phyloP scores from a whole-genome alignment of 2,113 vertebrate genomes.

The Xiphorhynchus elegans region DNA sequence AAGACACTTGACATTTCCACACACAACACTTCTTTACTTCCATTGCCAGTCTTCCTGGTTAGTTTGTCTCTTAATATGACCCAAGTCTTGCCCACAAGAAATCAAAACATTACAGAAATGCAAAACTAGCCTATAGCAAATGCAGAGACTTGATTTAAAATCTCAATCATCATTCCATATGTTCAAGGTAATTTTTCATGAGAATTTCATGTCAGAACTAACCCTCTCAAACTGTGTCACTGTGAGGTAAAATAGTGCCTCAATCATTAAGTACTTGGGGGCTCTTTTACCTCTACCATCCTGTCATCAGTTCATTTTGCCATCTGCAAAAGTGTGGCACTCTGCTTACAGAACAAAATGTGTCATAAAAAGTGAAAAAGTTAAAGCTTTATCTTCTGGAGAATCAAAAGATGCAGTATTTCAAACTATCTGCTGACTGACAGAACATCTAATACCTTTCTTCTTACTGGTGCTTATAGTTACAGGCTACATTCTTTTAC shows the following conservation, averaged over 20 bases:
- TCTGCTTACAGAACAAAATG: background rate
- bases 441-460: background rate
- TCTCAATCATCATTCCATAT: background rate
- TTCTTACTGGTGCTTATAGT: background rate
- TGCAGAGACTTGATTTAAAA: background rate
- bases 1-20: background rate
- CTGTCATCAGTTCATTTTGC: background rate
- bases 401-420: background rate
- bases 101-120: background rate
- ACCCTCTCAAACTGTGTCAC: background rate
- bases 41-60: background rate
- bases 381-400: background rate
- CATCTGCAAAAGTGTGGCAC: background rate
- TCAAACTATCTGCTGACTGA: background rate
- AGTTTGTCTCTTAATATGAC: background rate
- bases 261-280: background rate
- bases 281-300: background rate
- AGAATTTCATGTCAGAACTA: background rate
- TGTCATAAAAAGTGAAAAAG: background rate
- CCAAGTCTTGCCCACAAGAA: background rate
- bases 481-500: background rate
- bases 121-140: background rate
- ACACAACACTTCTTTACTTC: rapidly evolving
- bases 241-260: background rate
- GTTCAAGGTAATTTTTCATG: background rate